Evolutionary conservation across 2,888 invertebrate genomes (phyloP).

Genomic region (Spodoptera exigua): DNA sequence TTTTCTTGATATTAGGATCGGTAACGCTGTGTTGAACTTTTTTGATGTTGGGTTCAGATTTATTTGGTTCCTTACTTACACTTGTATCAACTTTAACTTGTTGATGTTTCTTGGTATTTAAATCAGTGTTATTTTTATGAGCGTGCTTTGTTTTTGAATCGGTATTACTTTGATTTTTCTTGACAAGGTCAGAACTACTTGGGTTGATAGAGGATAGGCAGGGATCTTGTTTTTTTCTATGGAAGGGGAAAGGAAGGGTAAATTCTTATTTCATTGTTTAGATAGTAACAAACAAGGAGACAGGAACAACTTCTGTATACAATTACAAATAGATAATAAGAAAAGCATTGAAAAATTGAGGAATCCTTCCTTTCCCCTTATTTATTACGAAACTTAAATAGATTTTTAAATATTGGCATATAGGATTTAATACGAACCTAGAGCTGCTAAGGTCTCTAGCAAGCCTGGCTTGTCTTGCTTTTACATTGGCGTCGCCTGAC

Average conservation of each 20-base stretch:
- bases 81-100: constrained; percentile 74
- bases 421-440: constrained; percentile 67
- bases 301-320: constrained; percentile 73
- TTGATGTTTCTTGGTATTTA: constrained; percentile 65
- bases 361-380: constrained; percentile 88
- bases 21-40: constrained; percentile 21
- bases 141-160: constrained; percentile 71
- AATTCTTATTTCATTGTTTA: constrained; percentile 56
- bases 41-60: constrained; percentile 18
- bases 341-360: constrained; percentile 50
- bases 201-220: constrained; percentile 69
- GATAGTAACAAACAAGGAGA: constrained; percentile 84
- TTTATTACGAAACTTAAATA: constrained; percentile 71
- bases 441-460: constrained; percentile 83
- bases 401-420: neutral
- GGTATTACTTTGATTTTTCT: constrained; percentile 71
- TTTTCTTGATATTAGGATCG: constrained; percentile 22
- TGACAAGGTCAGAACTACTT: constrained; percentile 73
- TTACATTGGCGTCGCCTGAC: constrained; percentile 81
- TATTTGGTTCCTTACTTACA: constrained; percentile 59
- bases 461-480: constrained; percentile 84
- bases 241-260: constrained; percentile 86
- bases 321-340: constrained; percentile 31
- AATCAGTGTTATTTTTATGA: constrained; percentile 51
- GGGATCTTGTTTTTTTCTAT: constrained; percentile 77